These are phyloP conservation scores for Leucoraja ocellata DNA, from an alignment of 2,797 vertebrate species.

Conservation along the genomic window DNA sequence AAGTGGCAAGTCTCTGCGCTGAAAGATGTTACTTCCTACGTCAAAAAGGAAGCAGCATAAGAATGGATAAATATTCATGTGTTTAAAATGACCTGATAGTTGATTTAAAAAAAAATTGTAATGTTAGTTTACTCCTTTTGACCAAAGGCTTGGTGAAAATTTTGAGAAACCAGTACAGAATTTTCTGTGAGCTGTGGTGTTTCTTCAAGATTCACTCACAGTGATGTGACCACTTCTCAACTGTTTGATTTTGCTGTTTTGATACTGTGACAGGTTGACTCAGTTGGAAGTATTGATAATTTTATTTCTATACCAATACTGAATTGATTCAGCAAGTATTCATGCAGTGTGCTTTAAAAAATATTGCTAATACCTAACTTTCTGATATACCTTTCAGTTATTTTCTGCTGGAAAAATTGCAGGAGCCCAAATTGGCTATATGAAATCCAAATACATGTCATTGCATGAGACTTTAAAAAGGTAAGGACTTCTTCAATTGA, in stretches of 20 bases:
- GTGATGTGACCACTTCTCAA: not conserved
- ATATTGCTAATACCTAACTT: not conserved
- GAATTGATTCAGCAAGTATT: not conserved
- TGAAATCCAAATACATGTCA: conserved; percentile 63
- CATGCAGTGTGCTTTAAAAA: not conserved
- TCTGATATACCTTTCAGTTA: conserved; percentile 53
- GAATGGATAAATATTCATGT: not conserved
- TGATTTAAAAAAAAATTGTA: not conserved
- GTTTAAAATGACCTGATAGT: not conserved
- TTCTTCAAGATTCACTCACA: not conserved
- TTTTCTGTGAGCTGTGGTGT: not conserved
- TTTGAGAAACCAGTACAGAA: not conserved
- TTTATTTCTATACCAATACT: not conserved
- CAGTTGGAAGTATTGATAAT: not conserved
- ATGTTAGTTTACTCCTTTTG: not conserved
- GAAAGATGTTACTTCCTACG: not conserved
- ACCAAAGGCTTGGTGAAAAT: not conserved
- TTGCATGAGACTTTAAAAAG: conserved; percentile 64
- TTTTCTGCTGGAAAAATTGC: conserved; percentile 62
- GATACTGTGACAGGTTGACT: not conserved
- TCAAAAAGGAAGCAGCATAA: not conserved
- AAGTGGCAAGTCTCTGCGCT: not conserved
- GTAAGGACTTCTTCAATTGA: conserved; percentile 49
- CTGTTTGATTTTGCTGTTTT: not conserved
- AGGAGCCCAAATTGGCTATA: conserved; percentile 56